phyloP scores from a whole-genome alignment of 2,888 invertebrate species.

The Pemphredon lugubris region DNA sequence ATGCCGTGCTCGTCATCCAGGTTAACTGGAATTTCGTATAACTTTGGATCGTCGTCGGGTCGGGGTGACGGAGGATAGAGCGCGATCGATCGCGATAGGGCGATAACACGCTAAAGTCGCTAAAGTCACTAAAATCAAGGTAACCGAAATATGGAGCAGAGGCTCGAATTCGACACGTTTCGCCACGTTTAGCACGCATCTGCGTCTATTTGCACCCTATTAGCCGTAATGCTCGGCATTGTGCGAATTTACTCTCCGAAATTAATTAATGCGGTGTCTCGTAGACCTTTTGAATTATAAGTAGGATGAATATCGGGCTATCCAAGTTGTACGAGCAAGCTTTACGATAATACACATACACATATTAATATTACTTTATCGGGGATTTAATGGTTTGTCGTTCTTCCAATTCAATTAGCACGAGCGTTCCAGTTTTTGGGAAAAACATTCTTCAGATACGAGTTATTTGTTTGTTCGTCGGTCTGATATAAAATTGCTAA shows the following conservation, averaged over 20 bases:
- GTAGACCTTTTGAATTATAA: conserved; percentile 40
- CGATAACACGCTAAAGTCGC: no score
- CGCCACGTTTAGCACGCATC: conserved; percentile 49
- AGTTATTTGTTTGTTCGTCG: no score
- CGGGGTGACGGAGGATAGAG: background rate
- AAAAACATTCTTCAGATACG: no score
- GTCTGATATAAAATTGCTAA: no score
- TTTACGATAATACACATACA: no score
- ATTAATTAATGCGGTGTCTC: conserved; percentile 54
- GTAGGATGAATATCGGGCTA: background rate
- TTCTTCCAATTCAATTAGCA: no score
- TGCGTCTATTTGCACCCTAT: conserved; percentile 58
- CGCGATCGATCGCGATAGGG: background rate
- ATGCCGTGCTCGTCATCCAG: conserved; percentile 65
- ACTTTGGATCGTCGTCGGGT: no score
- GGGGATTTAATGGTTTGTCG: no score
- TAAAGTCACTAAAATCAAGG: no score
- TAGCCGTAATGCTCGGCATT: conserved; percentile 54
- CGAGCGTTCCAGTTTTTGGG: no score
- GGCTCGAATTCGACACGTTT: conserved; percentile 44
- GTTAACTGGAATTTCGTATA: conserved; percentile 71
- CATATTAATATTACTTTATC: no score
- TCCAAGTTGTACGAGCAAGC: background rate
- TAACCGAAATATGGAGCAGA: conserved; percentile 11
- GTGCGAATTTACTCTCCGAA: conserved; percentile 54